Evolutionary conservation across 2,113 vertebrate genomes (phyloP).

Genomic region (Prolemur simus): DNA sequence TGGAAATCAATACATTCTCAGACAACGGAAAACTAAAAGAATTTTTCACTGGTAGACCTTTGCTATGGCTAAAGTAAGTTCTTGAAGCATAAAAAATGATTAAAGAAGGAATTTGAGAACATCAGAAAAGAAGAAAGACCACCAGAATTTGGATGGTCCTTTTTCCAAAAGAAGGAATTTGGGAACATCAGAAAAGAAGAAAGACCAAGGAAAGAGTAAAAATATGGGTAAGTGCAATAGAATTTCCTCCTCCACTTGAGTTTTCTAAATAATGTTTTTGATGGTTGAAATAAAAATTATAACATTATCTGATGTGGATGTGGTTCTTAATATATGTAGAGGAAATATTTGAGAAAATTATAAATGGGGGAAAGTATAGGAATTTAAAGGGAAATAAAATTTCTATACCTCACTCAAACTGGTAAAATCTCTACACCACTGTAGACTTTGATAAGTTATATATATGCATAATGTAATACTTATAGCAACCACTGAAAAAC

Average conservation of each 20-base stretch:
- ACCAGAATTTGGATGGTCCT: background rate
- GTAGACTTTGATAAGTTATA: background rate
- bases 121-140: background rate
- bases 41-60: background rate
- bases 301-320: background rate
- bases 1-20: conserved; percentile 11
- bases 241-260: background rate
- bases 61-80: conserved; percentile 11
- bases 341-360: conserved; percentile 9
- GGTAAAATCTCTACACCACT: background rate
- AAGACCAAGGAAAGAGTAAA: background rate
- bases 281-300: conserved; percentile 34
- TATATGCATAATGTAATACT: background rate
- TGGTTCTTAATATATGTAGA: background rate
- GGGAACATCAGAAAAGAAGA: background rate
- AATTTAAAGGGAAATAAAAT: background rate
- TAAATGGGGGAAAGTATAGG: background rate
- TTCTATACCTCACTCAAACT: background rate
- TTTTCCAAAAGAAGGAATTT: background rate
- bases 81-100: background rate
- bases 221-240: background rate
- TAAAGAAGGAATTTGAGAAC: background rate
- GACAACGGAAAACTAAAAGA: background rate
- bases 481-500: background rate
- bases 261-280: conserved; percentile 28